Percentiles rank a stretch among this genome's conserved stretches.
These are phyloP conservation scores for Trichopria drosophilae DNA, from an alignment of 2,888 invertebrate species.

Conservation along the genomic window DNA sequence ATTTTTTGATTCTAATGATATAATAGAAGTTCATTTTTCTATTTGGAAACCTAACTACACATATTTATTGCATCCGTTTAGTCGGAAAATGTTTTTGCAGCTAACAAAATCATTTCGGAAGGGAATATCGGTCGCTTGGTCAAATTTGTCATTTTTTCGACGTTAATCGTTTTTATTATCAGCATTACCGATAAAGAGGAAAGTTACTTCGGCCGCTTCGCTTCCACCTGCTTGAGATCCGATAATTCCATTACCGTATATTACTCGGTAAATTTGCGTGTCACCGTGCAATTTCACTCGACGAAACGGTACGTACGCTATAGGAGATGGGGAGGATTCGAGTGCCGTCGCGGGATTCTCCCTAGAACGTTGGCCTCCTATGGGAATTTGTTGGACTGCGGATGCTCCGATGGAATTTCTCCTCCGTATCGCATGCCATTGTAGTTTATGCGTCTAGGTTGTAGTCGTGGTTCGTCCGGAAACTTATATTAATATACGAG, in stretches of 20 bases:
- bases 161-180: too few species aligned
- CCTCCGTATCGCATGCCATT: slow-evolving; percentile 35
- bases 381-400: slow-evolving; percentile 26
- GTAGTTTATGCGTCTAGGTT: slow-evolving; percentile 48
- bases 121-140: too few species aligned
- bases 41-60: too few species aligned
- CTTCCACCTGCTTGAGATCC: slow-evolving; percentile 36
- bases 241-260: slow-evolving; percentile 44
- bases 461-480: too few species aligned
- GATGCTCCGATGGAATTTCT: slow-evolving; percentile 31
- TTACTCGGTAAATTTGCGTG: slow-evolving; percentile 45
- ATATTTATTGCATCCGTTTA: too few species aligned
- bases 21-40: too few species aligned
- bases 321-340: slow-evolving; percentile 20
- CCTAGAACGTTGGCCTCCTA: slow-evolving; percentile 24
- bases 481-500: too few species aligned
- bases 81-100: too few species aligned
- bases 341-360: slow-evolving; percentile 24
- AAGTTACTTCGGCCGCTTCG: slow-evolving; percentile 38
- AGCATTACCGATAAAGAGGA: too few species aligned
- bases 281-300: slow-evolving; percentile 26
- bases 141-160: too few species aligned
- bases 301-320: slow-evolving; percentile 21
- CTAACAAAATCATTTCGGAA: too few species aligned
- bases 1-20: too few species aligned